Evolutionary conservation across 1,140 invertebrate species (phyloP).

Genomic region (Muscidifurax raptorellus): DNA sequence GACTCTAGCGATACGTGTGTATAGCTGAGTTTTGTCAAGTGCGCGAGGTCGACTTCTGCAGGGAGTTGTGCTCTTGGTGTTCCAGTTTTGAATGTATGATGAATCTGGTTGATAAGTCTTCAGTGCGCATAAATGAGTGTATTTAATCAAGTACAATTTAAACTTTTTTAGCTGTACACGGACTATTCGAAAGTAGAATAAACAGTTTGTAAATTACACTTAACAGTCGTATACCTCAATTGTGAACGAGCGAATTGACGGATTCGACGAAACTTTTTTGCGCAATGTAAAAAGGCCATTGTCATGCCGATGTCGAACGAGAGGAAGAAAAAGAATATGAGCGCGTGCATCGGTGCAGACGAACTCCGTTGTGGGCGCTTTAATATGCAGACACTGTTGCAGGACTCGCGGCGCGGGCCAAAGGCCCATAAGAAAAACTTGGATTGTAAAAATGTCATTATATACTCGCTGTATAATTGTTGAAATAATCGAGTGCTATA

Average conservation of each 20-base stretch:
- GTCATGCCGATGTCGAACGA: constrained; percentile 10
- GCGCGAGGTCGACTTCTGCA: no score
- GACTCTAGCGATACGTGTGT: background rate
- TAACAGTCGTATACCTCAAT: background rate
- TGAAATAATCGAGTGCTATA: background rate
- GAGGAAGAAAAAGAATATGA: constrained; percentile 2
- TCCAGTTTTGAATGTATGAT: no score
- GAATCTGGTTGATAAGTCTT: no score
- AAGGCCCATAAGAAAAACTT: constrained; percentile 14
- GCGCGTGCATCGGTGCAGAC: background rate
- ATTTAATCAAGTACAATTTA: no score
- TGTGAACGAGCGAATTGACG: background rate
- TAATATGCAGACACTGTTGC: constrained; percentile 46
- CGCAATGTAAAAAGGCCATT: constrained; percentile 20
- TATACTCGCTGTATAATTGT: background rate
- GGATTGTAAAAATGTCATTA: constrained; percentile 2
- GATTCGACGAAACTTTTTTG: background rate
- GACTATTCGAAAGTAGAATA: background rate
- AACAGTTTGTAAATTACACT: background rate
- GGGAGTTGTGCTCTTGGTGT: no score
- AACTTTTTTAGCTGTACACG: no score
- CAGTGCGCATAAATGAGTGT: no score
- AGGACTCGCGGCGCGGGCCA: constrained; percentile 20
- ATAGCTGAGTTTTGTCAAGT: no score
- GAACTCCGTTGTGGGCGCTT: background rate